Conservation (phyloP, 2,113 vertebrate species). For the Centropus bengalensis region DNA sequence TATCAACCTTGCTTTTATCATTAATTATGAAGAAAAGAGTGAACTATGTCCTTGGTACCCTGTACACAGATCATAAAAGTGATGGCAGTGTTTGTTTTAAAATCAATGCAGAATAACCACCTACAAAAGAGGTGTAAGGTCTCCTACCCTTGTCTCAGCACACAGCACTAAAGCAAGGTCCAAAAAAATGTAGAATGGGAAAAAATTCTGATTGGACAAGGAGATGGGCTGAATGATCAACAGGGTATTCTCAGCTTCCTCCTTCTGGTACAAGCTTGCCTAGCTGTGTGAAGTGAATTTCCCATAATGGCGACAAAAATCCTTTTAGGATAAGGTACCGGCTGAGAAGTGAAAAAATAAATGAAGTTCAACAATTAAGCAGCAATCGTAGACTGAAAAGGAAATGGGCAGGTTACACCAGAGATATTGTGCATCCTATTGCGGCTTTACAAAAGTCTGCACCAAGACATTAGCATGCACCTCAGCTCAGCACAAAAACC, state of each 20-base stretch:
- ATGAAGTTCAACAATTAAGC: neutral
- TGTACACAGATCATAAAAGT: neutral
- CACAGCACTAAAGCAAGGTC: neutral
- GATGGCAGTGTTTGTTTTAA: neutral
- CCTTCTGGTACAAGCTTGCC: neutral
- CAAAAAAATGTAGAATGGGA: neutral
- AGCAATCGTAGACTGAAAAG: neutral
- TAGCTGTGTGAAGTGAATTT: neutral
- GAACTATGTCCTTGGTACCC: neutral
- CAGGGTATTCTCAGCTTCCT: neutral
- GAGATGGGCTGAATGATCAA: neutral
- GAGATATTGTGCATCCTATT: neutral
- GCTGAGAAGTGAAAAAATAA: neutral
- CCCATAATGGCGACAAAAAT: neutral
- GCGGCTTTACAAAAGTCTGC: neutral
- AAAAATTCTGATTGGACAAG: neutral
- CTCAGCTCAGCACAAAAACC: neutral
- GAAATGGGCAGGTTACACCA: neutral
- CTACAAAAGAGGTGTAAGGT: neutral
- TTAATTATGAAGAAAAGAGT: neutral
- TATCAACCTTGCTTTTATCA: neutral
- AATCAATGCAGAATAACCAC: neutral
- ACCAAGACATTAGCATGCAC: neutral
- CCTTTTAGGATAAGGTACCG: neutral
- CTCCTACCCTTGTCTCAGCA: neutral